Evolutionary conservation across 2,797 vertebrate species (phyloP).

Genomic region (Fratercula arctica): DNA sequence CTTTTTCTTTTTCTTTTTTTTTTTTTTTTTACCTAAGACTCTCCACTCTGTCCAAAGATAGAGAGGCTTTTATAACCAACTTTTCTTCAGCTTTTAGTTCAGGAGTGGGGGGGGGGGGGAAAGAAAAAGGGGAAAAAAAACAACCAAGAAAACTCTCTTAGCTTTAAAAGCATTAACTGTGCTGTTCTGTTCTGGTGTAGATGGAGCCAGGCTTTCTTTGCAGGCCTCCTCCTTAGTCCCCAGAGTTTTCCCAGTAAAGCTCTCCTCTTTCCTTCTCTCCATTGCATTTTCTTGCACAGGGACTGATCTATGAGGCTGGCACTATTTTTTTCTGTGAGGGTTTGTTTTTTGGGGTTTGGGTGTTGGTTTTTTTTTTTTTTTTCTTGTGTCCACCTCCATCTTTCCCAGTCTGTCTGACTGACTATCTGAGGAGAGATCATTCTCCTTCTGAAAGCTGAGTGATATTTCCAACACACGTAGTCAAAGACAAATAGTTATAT

Average conservation of each 20-base stretch:
- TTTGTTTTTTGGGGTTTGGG: no score
- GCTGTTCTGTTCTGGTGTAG: neutral
- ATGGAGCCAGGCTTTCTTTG: neutral
- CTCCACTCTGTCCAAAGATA: neutral
- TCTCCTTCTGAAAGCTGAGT: neutral
- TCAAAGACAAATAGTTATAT: neutral
- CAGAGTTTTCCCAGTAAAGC: neutral
- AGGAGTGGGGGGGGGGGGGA: no score
- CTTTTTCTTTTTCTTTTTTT: no score
- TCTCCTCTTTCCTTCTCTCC: neutral
- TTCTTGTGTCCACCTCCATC: accelerated
- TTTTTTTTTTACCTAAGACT: neutral
- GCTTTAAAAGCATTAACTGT: neutral
- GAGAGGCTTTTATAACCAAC: neutral
- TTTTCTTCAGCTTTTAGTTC: neutral
- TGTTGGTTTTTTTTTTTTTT: neutral
- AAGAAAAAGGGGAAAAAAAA: no score
- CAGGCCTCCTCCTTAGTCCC: neutral
- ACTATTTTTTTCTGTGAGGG: neutral
- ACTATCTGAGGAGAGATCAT: neutral
- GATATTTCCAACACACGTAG: neutral
- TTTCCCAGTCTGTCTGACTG: neutral
- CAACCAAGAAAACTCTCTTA: neutral
- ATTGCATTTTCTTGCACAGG: neutral
- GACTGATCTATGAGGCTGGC: neutral